Percentiles rank a stretch among this genome's conserved stretches.
Conservation (phyloP, 2,797 vertebrate genomes). For the Mus caroli region DNA sequence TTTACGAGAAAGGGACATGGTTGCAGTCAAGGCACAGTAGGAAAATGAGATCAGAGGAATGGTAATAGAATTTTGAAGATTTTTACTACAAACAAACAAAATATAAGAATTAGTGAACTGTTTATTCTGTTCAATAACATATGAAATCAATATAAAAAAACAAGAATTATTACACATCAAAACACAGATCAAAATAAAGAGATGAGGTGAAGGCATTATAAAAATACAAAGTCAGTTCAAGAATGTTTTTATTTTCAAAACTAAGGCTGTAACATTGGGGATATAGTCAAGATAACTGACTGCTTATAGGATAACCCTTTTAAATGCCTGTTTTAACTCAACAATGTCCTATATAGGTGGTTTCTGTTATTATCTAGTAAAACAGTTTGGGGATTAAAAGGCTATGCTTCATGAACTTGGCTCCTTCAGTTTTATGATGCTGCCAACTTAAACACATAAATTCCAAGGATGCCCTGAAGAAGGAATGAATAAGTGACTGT, state of each 20-base stretch:
- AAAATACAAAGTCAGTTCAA: conserved; percentile 38
- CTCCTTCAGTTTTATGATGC: background rate
- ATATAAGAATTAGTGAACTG: conserved; percentile 55
- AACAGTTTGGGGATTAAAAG: background rate
- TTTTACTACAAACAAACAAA: conserved; percentile 63
- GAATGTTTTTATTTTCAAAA: background rate
- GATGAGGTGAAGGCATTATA: background rate
- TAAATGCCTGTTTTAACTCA: conserved; percentile 32
- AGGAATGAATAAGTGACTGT: background rate
- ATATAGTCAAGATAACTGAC: background rate
- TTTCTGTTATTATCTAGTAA: conserved; percentile 34
- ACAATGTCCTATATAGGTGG: background rate
- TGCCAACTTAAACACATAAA: conserved; percentile 14
- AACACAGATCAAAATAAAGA: conserved; percentile 29
- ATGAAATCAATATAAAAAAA: conserved; percentile 59
- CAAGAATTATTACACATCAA: conserved; percentile 43
- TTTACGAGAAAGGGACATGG: background rate
- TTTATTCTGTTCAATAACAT: conserved; percentile 31
- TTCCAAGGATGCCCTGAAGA: background rate
- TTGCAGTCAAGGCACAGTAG: background rate
- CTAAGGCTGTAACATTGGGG: background rate
- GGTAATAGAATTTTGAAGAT: conserved; percentile 45
- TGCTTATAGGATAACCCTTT: background rate
- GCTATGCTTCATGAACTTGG: background rate
- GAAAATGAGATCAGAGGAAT: conserved; percentile 51